Conservation (phyloP, 2,797 vertebrate genomes). For the Pitangus sulphuratus region DNA sequence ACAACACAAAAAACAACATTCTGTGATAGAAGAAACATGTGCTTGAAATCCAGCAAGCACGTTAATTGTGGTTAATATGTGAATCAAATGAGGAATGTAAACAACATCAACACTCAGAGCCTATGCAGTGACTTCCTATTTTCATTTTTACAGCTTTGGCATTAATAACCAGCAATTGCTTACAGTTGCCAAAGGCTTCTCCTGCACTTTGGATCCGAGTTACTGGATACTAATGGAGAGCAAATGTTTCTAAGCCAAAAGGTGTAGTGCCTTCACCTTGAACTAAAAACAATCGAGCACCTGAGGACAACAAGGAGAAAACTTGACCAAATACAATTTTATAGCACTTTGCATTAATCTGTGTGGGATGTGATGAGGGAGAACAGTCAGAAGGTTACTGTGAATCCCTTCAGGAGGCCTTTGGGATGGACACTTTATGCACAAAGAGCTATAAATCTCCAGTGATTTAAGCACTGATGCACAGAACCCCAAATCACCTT, state of each 20-base stretch:
- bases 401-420: not conserved
- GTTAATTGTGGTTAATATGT: conserved; percentile 60
- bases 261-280: not conserved
- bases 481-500: not conserved
- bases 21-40: conserved; percentile 20
- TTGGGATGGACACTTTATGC: not conserved
- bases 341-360: not conserved
- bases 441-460: not conserved
- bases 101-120: not conserved
- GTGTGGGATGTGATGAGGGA: accelerated
- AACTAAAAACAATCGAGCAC: not conserved
- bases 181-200: conserved; percentile 26
- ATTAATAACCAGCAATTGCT: conserved; percentile 47
- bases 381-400: not conserved
- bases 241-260: not conserved
- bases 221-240: not conserved
- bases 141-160: conserved; percentile 37
- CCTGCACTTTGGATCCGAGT: not conserved
- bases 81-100: conserved; percentile 50
- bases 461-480: not conserved
- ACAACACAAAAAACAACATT: not conserved
- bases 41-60: conserved; percentile 16
- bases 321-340: not conserved
- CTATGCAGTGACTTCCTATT: not conserved
- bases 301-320: not conserved